Evolutionary conservation across 1,140 invertebrate genomes (phyloP), one percentile per base, ranked within the genome.

Genomic region (Cydia fagiglandana): DNA sequence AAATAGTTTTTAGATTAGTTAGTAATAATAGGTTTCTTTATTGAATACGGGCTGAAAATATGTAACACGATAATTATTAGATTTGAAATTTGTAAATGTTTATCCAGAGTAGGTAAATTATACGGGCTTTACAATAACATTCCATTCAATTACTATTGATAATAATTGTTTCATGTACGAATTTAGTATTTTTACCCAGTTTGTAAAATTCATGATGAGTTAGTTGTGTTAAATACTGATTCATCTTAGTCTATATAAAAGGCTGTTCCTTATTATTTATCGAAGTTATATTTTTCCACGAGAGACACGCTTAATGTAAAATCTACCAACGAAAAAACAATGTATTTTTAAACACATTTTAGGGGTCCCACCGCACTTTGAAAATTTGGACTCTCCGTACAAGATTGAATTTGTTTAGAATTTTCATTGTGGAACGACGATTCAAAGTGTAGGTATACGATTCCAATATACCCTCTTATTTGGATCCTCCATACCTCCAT

Each of bases 1-100:
- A 77, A 82, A 76, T 83, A 83, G 81, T 78, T 76, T 34, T 47
- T 83, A 84, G 81, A 78, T 78, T 83, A 81, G 81, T 78, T 34
- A 41, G 64, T 77, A 74, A 75, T 68, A 56, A 73, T 76, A 73
- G 66, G 56, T 61, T 76, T 73, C 34, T 73, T 73, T 73, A 73
- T 74, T 64, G 41, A 70, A 47, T 47, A 73, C 24, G 38, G 38
- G 66, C 66, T 70, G 66, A 70, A 38, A 70, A 70, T 70, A 70
- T 38, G 13, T 70, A 41, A 70, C 30, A 70, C 38, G 10, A 17
- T 74, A 74, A 20, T 50, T 73, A 50, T 74, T 28, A 50, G 20
- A 74, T 50, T 74, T 74, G 45, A 70, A 30, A 56, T 45, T 74
- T 53, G 53, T 74, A 74, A 74, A 74, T 53, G 53, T 75, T 76